Evolutionary conservation across 2,888 invertebrate genomes (phyloP).

Genomic region (Didymodactylos carnosus): DNA sequence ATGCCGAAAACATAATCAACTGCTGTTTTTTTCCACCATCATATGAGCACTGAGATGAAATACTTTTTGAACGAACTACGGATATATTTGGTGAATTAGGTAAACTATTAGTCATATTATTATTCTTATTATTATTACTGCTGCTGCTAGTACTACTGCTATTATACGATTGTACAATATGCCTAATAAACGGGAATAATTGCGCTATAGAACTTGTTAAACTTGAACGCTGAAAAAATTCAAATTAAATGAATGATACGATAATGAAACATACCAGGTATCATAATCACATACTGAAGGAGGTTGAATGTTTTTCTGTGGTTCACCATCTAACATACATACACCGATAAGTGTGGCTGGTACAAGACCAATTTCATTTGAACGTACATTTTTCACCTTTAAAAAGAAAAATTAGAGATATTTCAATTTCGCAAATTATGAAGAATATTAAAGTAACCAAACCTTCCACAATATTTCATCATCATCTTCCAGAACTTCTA

Average conservation of each 20-base stretch:
- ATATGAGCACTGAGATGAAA: no score
- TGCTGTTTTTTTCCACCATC: no score
- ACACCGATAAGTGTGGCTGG: background rate
- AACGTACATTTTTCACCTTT: background rate
- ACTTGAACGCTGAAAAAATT: background rate
- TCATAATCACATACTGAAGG: constrained; percentile 1
- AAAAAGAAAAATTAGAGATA: no score
- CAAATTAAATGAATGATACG: background rate
- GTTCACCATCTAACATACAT: background rate
- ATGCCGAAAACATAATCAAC: no score
- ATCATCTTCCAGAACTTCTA: background rate
- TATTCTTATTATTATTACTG: no score
- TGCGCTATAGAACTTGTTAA: background rate
- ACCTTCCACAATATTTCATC: background rate
- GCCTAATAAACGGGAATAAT: background rate
- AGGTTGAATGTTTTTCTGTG: background rate
- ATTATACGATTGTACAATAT: background rate
- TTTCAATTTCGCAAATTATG: no score
- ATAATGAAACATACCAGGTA: background rate
- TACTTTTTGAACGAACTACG: no score
- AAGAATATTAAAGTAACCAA: no score
- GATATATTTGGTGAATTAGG: no score
- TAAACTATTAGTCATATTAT: no score
- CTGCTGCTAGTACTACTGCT: no score
- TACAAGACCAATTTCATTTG: background rate